Evolutionary conservation across 1,140 invertebrate genomes (phyloP), one percentile per base, ranked within the genome.

Genomic region (Tenebrio molitor): DNA sequence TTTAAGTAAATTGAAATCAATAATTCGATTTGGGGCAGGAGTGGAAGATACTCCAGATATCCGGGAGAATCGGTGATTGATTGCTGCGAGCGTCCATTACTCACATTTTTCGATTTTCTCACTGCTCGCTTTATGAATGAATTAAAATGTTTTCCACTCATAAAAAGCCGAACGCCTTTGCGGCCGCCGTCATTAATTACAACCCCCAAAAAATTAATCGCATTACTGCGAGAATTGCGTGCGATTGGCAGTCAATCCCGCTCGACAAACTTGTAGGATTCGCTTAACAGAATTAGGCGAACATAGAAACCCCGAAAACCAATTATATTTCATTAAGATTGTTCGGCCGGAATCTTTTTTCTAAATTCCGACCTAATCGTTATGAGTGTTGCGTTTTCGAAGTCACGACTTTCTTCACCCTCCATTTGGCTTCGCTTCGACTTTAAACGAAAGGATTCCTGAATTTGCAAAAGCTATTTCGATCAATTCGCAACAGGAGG

Each of bases 51-150:
- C 50, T 58, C 23, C 50, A 29, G 50, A 58, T 58, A 58, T 58
- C 23, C 23, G 50, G 29, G 50, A 58, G 50, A 58, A 58, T 58
- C 10, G 50, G 50, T 58, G 50, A 58, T 58, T 58, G 50, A 58
- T 58, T 58, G 50, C 50, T 4, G 21, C 50, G 7, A n/a, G 19
- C 50, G 29, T 58, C 50, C 50, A 58, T 58, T 58, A 58, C 50
- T 58, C 50, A 58, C 50, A 58, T 58, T 58, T 50, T 58, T 53
- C 46, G 46, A 53, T 53, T 53, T 58, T 58, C 50, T 58, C 50
- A 14, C 44, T 50, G n/a, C 50, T 25, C 23, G 1, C 21, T 58
- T 58, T 58, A 58, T 58, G 50, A 58, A 58, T 58, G 50, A 58
- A 58, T 58, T 58, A 58, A 25, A 58, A 58, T 29, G 50, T 58